Evolutionary conservation across 2,888 invertebrate genomes (phyloP), one percentile per base, ranked within the genome.

Genomic region (Petrophora chlorosata): DNA sequence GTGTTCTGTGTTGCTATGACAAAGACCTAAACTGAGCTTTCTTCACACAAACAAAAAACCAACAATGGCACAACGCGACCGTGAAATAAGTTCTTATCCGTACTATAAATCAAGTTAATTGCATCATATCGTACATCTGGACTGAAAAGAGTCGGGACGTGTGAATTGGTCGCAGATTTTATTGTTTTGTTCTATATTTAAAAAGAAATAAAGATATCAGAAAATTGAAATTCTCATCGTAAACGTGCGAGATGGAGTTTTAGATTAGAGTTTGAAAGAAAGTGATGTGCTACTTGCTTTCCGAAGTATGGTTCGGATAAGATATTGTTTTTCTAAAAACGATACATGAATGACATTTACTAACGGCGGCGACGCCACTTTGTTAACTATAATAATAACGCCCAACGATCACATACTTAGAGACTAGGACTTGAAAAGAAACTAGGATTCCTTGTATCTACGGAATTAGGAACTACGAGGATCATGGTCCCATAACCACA

Each of bases 81-180:
- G 70, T 79, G 72, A 76, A 77, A 76, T 68, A 67, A 62, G 55
- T 61, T 64, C 63, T 67, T 67, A 59, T 71, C 63, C 56, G 61
- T 53, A 46, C 23, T 59, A 73, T 76, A 71, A 75, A 78, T 79
- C 76, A 75, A 71, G 59, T 73, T 76, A 74, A 76, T 76, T 73
- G 67, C 67, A 28, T 46, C 35, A 30, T 23, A 66, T 65, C 59
- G 62, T 60, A 63, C 75, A 78, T 73, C 60, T 76, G 76, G 61
- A 51, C 30, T 15, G 8, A 7, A 12, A 29, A 70, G 25, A 10
- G 15, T 56, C 53, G 56, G 51, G 51, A 70, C 70, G 69, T 70
- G 67, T 65, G 68, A 67, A 65, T 54, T 46, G 61, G 57, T 63
- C 49, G 63, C 25, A 58, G 54, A 59, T 47, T 58, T 62, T 60